A percentile compares a stretch with the other conserved stretches of the same genome.
Evolutionary conservation across 2,797 vertebrate species (phyloP).

Genomic region (Micrastur ruficollis): DNA sequence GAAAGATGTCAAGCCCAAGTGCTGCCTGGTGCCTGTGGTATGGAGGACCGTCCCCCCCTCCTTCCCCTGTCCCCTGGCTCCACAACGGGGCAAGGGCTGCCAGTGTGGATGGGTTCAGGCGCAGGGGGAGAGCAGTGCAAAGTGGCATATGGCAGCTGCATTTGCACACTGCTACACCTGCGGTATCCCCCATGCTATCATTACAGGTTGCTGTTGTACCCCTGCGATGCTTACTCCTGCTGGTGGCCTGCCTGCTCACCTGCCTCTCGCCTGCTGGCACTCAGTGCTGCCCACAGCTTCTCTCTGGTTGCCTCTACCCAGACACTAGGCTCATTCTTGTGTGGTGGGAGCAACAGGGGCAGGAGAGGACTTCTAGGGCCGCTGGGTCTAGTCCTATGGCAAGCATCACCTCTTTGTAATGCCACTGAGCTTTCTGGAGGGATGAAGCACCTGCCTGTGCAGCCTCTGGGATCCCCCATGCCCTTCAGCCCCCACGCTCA

Average conservation of each 20-base stretch:
- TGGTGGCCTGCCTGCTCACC: neutral
- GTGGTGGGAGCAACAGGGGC: neutral
- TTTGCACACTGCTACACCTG: neutral
- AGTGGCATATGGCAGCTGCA: accelerated
- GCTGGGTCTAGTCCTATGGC: neutral
- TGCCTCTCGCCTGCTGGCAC: neutral
- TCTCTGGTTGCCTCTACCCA: neutral
- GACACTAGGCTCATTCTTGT: neutral
- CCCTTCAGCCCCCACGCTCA: neutral
- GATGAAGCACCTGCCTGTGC: neutral
- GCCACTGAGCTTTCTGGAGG: neutral
- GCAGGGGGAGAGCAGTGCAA: accelerated
- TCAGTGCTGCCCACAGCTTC: neutral
- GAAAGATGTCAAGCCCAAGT: neutral
- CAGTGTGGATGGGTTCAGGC: accelerated
- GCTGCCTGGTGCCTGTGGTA: accelerated
- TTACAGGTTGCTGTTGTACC: accelerated
- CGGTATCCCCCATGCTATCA: accelerated
- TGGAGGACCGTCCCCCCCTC: accelerated
- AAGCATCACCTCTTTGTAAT: neutral
- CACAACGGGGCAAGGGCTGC: neutral
- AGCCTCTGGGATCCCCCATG: neutral
- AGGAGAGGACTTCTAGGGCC: neutral
- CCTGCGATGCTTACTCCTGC: neutral
- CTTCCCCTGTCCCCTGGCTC: neutral